Percentiles rank a stretch among this genome's conserved stretches.
Evolutionary conservation across 1,140 invertebrate genomes (phyloP).

Genomic region (Bicyclus anynana): DNA sequence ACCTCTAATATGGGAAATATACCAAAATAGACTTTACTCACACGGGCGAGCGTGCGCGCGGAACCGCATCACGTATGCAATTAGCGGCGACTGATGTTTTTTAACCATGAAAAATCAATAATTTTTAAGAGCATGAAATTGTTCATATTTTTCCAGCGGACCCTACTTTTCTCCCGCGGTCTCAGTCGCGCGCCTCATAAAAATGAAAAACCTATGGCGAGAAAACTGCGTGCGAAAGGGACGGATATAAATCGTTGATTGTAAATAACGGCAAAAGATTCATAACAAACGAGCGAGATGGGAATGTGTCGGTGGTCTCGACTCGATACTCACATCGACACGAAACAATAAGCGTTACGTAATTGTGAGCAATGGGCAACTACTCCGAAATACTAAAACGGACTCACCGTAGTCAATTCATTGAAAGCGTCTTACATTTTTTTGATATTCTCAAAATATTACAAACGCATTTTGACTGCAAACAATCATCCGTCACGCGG

Average conservation of each 20-base stretch:
- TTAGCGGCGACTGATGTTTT: conserved; percentile 50
- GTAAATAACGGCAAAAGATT: conserved; percentile 66
- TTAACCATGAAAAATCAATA: conserved; percentile 72
- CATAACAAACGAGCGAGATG: conserved; percentile 66
- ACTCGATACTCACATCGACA: too few species aligned
- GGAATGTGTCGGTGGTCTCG: conserved; percentile 32
- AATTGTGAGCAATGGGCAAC: conserved; percentile 19
- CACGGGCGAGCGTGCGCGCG: conserved; percentile 31
- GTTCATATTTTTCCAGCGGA: conserved; percentile 71
- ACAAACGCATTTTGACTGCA: conserved; percentile 52
- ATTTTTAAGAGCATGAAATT: conserved; percentile 69
- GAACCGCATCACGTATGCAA: conserved; percentile 55
- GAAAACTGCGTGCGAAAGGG: conserved; percentile 60
- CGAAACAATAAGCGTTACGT: conserved; percentile 54
- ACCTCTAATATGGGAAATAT: conserved; percentile 46
- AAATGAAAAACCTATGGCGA: conserved; percentile 67
- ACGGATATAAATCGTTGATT: conserved; percentile 57
- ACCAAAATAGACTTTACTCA: conserved; percentile 56
- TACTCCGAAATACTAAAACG: conserved; percentile 2
- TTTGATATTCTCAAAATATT: conserved; percentile 45
- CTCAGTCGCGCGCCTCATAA: conserved; percentile 56
- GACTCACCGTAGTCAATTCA: conserved; percentile 22
- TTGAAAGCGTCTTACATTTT: conserved; percentile 23
- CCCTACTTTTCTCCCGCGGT: conserved; percentile 47
- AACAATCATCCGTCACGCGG: conserved; percentile 48